These are phyloP conservation scores for Aldrovandia affinis DNA, from an alignment of 2,797 vertebrate genomes.

Conservation along the genomic window DNA sequence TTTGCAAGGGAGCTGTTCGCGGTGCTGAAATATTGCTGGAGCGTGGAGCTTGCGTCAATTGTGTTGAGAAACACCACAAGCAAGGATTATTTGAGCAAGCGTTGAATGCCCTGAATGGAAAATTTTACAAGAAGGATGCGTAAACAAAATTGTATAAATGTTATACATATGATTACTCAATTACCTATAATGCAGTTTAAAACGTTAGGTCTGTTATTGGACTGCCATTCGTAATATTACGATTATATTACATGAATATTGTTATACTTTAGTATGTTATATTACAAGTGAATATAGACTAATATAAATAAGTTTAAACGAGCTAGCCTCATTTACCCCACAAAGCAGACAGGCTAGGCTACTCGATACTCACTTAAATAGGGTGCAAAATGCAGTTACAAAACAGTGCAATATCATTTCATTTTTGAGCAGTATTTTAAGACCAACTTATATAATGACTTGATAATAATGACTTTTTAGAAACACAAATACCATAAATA, in stretches of 20 bases:
- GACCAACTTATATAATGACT: background rate
- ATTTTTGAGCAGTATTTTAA: background rate
- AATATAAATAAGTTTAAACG: background rate
- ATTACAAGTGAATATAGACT: background rate
- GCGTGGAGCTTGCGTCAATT: constrained; percentile 61
- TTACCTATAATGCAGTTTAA: background rate
- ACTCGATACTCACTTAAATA: background rate
- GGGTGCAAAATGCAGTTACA: background rate
- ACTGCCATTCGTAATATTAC: background rate
- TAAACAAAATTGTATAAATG: constrained; percentile 24
- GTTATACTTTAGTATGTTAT: background rate
- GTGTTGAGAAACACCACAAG: constrained; percentile 45
- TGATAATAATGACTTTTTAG: background rate
- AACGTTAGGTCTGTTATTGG: background rate
- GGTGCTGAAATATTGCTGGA: constrained; percentile 73
- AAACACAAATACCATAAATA: background rate
- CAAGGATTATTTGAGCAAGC: background rate
- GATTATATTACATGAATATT: background rate
- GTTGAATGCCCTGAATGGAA: constrained; percentile 3
- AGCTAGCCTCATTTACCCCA: too few species aligned
- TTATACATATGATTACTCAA: background rate
- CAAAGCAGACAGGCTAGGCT: too few species aligned
- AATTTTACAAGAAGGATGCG: constrained; percentile 11
- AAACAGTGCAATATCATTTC: background rate
- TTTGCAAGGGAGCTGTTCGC: constrained; percentile 77